Evolutionary conservation across 2,888 invertebrate species (phyloP), one percentile per base, ranked within the genome.

Genomic region (Odiellus spinosus): DNA sequence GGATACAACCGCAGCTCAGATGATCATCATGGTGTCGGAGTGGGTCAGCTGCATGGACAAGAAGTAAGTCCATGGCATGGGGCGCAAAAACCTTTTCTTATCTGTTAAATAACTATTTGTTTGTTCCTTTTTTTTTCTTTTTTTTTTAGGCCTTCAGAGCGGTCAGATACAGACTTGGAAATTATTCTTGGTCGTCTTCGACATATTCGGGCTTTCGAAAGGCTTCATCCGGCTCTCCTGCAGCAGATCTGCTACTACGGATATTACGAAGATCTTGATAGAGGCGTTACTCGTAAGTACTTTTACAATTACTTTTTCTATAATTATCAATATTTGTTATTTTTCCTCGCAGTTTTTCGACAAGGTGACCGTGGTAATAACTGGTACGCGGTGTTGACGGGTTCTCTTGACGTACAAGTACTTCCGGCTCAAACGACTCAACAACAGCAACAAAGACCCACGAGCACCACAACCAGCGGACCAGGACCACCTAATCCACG

Each of bases 341-440:
- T 4, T 11, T 18, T 38, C 58, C 56, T 50, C 67, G 71, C 70
- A 81, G 80, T 81, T 60, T 81, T 78, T 66, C 75, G 80, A 34
- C 80, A 81, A 65, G 81, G 81, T 33, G 81, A 82, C 64, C 75
- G 76, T 54, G 81, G 81, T 44, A 77, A 78, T 56, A 80, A 78
- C 65, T 82, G 82, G 81, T 82, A 82, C 65, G 78, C 79, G 26
- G 78, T 82, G 8, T 68, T 82, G 56, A 74, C 77, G 15, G 82
- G 82, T 21, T 74, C 76, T 17, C 66, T 82, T 52, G 78, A 80
- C 64, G 78, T 80, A 39, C 73, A 76, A 56, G 36, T n/a, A 4
- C 12, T 15, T 3, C 6, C 17, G 5, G 17, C 36, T n/a, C 34
- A 10, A 33, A 12, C 12, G 12, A 33, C 34, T 10, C 34, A 12